phyloP scores from a whole-genome alignment of 2,797 vertebrate species.

The Moxostoma hubbsi region DNA sequence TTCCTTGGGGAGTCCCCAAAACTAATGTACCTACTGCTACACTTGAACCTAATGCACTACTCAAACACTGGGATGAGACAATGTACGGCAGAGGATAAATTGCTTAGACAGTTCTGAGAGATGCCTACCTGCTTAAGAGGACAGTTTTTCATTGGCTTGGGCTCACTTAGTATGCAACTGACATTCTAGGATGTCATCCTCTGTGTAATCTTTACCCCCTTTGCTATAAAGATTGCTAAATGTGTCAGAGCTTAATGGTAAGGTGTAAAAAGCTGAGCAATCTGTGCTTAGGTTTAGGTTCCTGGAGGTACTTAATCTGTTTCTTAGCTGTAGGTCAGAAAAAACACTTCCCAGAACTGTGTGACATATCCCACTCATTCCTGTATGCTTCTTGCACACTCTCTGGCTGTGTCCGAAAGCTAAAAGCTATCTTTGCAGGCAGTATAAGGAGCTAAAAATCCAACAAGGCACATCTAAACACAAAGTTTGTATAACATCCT shows the following conservation, averaged over 20 bases:
- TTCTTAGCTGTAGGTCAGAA: not conserved
- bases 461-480: not conserved
- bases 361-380: not conserved
- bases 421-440: not conserved
- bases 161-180: not conserved
- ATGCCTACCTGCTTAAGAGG: not conserved
- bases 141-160: conserved; percentile 14
- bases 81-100: conserved; percentile 9
- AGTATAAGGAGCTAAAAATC: not conserved
- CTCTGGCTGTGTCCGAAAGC: too few relatives aligned
- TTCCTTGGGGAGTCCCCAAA: too few relatives aligned
- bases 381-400: not conserved
- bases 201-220: conserved; percentile 24
- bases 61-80: not conserved
- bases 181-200: conserved; percentile 30
- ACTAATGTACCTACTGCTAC: too few relatives aligned
- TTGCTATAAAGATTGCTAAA: conserved; percentile 38
- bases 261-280: conserved; percentile 37
- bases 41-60: too few relatives aligned
- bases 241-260: conserved; percentile 24
- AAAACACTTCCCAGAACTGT: conserved; percentile 25
- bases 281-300: not conserved
- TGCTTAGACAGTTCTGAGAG: conserved; percentile 18
- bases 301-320: conserved; percentile 24
- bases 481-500: not conserved